These are phyloP conservation scores for Bothrops jararaca DNA, from an alignment of 2,113 vertebrate species.

Conservation along the genomic window DNA sequence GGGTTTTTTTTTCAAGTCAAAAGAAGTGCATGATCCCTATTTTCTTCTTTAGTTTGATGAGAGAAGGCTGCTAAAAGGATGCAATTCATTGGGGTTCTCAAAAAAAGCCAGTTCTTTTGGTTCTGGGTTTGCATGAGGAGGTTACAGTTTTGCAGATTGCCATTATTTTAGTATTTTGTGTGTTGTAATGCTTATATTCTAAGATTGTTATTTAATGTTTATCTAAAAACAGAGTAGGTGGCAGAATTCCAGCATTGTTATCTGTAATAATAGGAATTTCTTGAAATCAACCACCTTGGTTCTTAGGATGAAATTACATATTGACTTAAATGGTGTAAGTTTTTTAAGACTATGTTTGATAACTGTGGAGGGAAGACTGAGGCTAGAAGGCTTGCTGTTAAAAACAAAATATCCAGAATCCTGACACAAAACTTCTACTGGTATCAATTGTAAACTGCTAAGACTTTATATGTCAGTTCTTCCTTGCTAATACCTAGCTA, in stretches of 20 bases:
- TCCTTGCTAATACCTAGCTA: neutral
- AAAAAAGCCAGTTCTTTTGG: slow-evolving; percentile 19
- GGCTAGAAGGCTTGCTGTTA: neutral
- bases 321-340: neutral
- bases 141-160: neutral
- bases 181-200: neutral
- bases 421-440: neutral
- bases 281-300: neutral
- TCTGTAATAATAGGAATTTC: neutral
- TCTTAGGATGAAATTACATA: neutral
- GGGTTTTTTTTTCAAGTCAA: neutral
- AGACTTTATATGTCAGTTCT: neutral
- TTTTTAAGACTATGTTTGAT: neutral
- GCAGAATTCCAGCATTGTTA: neutral
- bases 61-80: slow-evolving; percentile 81
- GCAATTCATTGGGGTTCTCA: slow-evolving; percentile 6
- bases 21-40: slow-evolving; percentile 43
- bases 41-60: slow-evolving; percentile 51
- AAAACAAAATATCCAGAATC: neutral
- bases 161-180: neutral
- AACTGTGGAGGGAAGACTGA: neutral
- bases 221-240: neutral
- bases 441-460: neutral
- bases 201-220: neutral
- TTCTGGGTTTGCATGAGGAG: neutral